Evolutionary conservation across 1,140 invertebrate genomes (phyloP).

Genomic region (Chlorops oryzae): DNA sequence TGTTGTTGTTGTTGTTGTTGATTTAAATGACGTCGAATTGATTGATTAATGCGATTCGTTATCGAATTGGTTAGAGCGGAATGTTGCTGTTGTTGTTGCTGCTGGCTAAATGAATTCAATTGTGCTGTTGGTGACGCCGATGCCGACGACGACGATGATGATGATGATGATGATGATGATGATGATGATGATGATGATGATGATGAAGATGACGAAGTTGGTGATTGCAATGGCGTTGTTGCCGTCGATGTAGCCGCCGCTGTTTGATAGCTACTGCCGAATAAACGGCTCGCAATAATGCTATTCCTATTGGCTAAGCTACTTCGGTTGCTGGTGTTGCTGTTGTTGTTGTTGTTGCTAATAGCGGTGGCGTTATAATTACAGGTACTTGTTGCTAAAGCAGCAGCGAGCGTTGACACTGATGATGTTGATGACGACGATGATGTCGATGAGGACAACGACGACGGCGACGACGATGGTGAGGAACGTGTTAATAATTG

Average conservation of each 20-base stretch:
- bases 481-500: too few relatives aligned
- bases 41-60: slow-evolving; percentile 45
- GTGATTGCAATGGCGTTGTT: not conserved
- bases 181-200: slow-evolving; percentile 14
- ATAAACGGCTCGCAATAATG: not conserved
- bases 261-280: not conserved
- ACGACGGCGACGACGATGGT: not conserved
- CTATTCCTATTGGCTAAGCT: not conserved
- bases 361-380: too few relatives aligned
- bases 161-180: not conserved
- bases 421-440: not conserved
- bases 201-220: slow-evolving; percentile 15
- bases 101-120: slow-evolving; percentile 7
- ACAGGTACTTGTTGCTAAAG: not conserved
- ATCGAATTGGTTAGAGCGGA: slow-evolving; percentile 45
- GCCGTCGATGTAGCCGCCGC: not conserved
- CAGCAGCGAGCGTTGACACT: not conserved
- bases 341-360: slow-evolving; percentile 16
- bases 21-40: slow-evolving; percentile 42
- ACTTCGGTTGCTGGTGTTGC: slow-evolving; percentile 2
- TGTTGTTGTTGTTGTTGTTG: slow-evolving; percentile 38
- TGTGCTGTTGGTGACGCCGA: slow-evolving; percentile 1
- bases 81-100: slow-evolving; percentile 32
- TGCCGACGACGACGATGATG: not conserved
- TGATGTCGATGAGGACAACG: too few relatives aligned